These are phyloP conservation scores for Aleiodes leptofemur DNA, from an alignment of 2,888 invertebrate species.

Conservation along the genomic window DNA sequence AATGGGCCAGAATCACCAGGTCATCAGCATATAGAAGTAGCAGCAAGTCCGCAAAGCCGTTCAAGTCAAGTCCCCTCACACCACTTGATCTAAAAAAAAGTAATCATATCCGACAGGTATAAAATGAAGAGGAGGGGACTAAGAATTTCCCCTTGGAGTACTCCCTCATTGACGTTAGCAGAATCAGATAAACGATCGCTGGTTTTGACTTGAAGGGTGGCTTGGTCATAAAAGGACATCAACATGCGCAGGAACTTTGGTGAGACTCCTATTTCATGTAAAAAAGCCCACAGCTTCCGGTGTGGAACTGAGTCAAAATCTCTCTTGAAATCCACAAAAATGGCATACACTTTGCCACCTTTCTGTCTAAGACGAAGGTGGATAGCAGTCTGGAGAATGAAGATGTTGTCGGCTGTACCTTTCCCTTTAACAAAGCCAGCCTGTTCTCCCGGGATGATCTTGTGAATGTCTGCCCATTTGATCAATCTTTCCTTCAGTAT, in stretches of 20 bases:
- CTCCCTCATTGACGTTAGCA: slow-evolving; percentile 37
- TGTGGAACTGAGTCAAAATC: slow-evolving; percentile 47
- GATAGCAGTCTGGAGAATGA: too few species aligned
- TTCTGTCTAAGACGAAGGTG: too few species aligned
- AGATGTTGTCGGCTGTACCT: neutral
- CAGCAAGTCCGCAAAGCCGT: slow-evolving; percentile 30
- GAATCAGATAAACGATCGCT: slow-evolving; percentile 48
- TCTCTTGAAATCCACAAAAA: slow-evolving; percentile 51
- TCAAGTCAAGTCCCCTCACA: slow-evolving; percentile 40
- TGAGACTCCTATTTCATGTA: slow-evolving; percentile 17
- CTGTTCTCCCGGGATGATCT: slow-evolving; percentile 46
- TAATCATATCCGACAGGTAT: slow-evolving; percentile 42
- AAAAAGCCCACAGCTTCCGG: slow-evolving; percentile 43
- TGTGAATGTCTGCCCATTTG: neutral
- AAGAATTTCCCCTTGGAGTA: slow-evolving; percentile 45
- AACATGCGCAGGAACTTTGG: slow-evolving; percentile 33
- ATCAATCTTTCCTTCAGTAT: slow-evolving; percentile 5
- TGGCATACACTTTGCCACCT: too few species aligned
- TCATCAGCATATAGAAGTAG: slow-evolving; percentile 45
- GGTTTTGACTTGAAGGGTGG: slow-evolving; percentile 44
- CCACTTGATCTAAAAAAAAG: slow-evolving; percentile 36
- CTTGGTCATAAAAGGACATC: slow-evolving; percentile 24
- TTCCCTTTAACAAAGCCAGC: slow-evolving; percentile 46
- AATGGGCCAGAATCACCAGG: neutral
- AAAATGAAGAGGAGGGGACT: slow-evolving; percentile 44